Evolutionary conservation across 2,797 vertebrate species (phyloP).

Genomic region (Microtus obscurus): DNA sequence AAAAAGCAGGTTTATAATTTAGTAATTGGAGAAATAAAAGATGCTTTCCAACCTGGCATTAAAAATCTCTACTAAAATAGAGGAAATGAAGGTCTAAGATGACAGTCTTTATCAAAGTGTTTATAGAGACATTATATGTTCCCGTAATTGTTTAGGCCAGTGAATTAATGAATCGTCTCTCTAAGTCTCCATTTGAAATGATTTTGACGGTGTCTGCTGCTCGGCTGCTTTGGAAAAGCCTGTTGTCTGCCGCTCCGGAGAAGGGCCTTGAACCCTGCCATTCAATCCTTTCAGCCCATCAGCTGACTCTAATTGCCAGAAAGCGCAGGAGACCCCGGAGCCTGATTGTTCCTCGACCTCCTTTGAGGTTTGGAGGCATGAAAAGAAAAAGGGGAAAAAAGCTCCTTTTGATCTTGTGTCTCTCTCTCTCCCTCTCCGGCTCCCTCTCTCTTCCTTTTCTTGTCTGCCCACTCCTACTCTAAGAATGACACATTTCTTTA

Average conservation of each 20-base stretch:
- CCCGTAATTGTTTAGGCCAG: conserved; percentile 92
- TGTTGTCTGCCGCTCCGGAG: conserved; percentile 98
- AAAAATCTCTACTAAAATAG: conserved; percentile 88
- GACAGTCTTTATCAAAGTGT: conserved; percentile 91
- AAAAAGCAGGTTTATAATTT: conserved; percentile 81
- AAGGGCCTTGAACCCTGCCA: conserved; percentile 99
- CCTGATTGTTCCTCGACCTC: conserved; percentile 99
- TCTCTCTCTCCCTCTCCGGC: conserved; percentile 84
- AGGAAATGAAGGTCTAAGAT: conserved; percentile 88
- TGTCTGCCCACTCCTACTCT: conserved; percentile 93
- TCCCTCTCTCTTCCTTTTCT: conserved; percentile 86
- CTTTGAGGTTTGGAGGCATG: conserved; percentile 99
- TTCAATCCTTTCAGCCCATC: conserved; percentile 99
- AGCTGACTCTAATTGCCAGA: conserved; percentile 99
- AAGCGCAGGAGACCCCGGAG: conserved; percentile 98
- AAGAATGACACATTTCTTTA: conserved; percentile 98
- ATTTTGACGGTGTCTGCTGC: conserved; percentile 95
- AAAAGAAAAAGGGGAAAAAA: conserved; percentile 95
- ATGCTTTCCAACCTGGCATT: conserved; percentile 85
- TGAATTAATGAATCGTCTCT: conserved; percentile 92
- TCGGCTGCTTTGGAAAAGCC: conserved; percentile 95
- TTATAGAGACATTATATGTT: conserved; percentile 92
- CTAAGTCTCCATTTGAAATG: conserved; percentile 97
- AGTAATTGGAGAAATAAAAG: conserved; percentile 88
- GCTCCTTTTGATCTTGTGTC: conserved; percentile 93